phyloP scores from a whole-genome alignment of 1,140 invertebrate genomes.

The Solen grandis region DNA sequence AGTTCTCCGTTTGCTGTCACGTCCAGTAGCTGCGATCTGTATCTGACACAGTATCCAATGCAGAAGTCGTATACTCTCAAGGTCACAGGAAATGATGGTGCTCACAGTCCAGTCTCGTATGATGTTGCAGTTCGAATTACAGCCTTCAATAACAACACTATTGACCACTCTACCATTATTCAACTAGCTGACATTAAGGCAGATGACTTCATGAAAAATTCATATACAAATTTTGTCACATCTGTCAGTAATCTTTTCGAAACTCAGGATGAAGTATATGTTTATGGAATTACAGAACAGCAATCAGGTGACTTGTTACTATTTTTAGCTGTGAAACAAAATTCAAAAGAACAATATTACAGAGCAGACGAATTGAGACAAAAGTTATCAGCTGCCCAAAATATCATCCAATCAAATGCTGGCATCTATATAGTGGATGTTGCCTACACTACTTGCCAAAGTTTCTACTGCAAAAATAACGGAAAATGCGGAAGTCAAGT shows the following conservation, averaged over 20 bases:
- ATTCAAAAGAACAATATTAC: slow-evolving; percentile 24
- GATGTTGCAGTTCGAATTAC: slow-evolving; percentile 91
- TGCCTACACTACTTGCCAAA: slow-evolving; percentile 53
- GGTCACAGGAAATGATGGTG: slow-evolving; percentile 93
- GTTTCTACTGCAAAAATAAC: slow-evolving; percentile 61
- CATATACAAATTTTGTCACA: slow-evolving; percentile 40
- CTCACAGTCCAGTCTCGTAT: slow-evolving; percentile 92
- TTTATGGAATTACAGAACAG: slow-evolving; percentile 42
- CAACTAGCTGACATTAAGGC: slow-evolving; percentile 42
- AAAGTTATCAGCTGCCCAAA: background rate
- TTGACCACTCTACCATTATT: slow-evolving; percentile 88
- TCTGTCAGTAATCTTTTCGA: slow-evolving; percentile 33
- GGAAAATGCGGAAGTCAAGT: slow-evolving; percentile 84
- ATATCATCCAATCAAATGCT: slow-evolving; percentile 51
- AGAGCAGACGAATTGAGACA: background rate
- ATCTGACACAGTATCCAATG: slow-evolving; percentile 78
- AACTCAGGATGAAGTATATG: slow-evolving; percentile 23
- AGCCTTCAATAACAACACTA: slow-evolving; percentile 89
- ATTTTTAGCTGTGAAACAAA: slow-evolving; percentile 44
- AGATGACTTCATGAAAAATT: slow-evolving; percentile 45
- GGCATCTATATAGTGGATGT: slow-evolving; percentile 59
- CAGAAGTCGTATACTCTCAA: slow-evolving; percentile 84
- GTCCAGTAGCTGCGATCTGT: slow-evolving; percentile 89
- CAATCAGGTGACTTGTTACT: slow-evolving; percentile 33
- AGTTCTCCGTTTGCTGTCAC: slow-evolving; percentile 85